phyloP scores from a whole-genome alignment of 2,797 vertebrate species.

The Megaceryle alcyon region DNA sequence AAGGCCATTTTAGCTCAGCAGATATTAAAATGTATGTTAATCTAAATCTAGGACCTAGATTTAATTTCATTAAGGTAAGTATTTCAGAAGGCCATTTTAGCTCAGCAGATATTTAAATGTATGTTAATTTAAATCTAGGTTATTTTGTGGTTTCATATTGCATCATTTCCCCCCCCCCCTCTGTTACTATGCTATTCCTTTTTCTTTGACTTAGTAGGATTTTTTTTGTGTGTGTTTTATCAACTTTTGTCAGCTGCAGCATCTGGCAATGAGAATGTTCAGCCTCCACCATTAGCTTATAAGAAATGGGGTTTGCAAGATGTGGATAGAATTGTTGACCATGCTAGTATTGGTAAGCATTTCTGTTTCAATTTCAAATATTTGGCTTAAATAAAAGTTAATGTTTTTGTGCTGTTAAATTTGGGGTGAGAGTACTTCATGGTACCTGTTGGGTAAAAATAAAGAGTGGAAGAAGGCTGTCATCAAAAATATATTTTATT shows the following conservation, averaged over 20 bases:
- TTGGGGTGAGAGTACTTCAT: not conserved
- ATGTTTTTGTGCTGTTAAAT: not conserved
- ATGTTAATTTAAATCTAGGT: not conserved
- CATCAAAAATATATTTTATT: not conserved
- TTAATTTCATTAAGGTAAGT: not conserved
- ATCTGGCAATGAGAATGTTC: conserved; percentile 92
- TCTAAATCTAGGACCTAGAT: not conserved
- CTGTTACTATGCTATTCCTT: not conserved
- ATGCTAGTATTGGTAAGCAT: conserved; percentile 92
- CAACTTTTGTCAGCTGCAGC: conserved; percentile 86
- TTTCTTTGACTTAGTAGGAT: not conserved
- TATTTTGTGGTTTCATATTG: not conserved
- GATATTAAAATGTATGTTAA: not conserved
- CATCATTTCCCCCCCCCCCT: not conserved
- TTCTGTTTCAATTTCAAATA: not conserved
- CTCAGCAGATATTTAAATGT: not conserved
- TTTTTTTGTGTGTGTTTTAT: conserved; percentile 35
- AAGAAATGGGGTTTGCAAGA: conserved; percentile 99
- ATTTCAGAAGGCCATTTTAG: not conserved
- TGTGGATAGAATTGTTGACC: conserved; percentile 91
- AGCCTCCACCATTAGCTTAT: conserved; percentile 95
- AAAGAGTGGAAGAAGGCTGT: not conserved
- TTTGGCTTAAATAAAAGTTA: not conserved
- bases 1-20: too few relatives aligned
- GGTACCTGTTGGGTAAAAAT: not conserved